phyloP scores from a whole-genome alignment of 1,140 invertebrate genomes.

The Coenobita brevimanus region DNA sequence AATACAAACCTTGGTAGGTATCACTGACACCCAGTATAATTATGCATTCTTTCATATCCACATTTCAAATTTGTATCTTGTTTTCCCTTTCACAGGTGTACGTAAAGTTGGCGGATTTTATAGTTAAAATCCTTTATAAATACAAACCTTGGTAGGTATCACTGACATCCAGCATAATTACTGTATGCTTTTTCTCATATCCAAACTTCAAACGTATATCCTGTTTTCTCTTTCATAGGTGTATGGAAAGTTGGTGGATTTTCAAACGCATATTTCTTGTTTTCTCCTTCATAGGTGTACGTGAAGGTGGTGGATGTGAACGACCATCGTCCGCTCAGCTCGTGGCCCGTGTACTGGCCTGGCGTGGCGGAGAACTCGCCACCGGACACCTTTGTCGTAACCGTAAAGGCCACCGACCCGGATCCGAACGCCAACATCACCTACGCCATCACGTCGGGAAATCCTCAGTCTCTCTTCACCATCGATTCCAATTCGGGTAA shows the following conservation, averaged over 20 bases:
- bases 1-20: too few relatives aligned
- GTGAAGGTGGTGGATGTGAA: conserved; percentile 92
- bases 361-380: conserved; percentile 88
- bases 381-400: conserved; percentile 82
- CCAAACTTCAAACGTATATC: too few relatives aligned
- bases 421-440: conserved; percentile 81
- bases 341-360: conserved; percentile 88
- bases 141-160: too few relatives aligned
- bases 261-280: conserved; percentile 15
- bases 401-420: conserved; percentile 85
- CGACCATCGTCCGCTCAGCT: conserved; percentile 93
- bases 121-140: too few relatives aligned
- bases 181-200: too few relatives aligned
- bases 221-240: neutral
- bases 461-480: conserved; percentile 91
- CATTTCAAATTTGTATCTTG: too few relatives aligned
- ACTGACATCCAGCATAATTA: too few relatives aligned
- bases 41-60: too few relatives aligned
- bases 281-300: conserved; percentile 81
- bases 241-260: neutral
- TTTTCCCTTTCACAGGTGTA: too few relatives aligned
- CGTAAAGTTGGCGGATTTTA: too few relatives aligned
- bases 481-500: conserved; percentile 90
- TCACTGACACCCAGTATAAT: too few relatives aligned
- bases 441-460: conserved; percentile 90